Percentiles rank a stretch among this genome's conserved stretches.
Evolutionary conservation across 2,888 invertebrate genomes (phyloP).

Genomic region (Homarus gammarus): DNA sequence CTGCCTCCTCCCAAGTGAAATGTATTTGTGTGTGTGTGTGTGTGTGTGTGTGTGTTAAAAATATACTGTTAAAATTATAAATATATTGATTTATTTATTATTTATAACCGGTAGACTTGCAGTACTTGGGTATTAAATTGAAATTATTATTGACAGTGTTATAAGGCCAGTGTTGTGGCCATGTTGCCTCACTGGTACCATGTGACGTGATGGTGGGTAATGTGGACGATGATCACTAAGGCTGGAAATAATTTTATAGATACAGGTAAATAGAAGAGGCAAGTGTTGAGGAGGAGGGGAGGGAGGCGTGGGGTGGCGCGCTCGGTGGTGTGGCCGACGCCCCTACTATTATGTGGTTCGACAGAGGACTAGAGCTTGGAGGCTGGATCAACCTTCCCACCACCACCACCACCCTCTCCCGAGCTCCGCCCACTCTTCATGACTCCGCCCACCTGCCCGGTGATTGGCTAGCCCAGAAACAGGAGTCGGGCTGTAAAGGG

Average conservation of each 20-base stretch:
- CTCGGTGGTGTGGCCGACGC: not conserved
- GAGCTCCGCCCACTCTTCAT: constrained; percentile 9
- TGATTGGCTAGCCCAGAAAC: not conserved
- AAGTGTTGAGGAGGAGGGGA: not conserved
- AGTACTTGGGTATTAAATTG: no score
- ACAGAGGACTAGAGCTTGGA: not conserved
- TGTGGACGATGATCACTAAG: not conserved
- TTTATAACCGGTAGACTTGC: no score
- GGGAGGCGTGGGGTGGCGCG: not conserved
- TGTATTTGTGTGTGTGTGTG: no score
- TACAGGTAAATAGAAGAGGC: not conserved
- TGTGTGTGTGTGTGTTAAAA: no score
- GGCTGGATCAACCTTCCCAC: not conserved
- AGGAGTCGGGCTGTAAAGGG: not conserved
- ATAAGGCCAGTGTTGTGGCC: no score
- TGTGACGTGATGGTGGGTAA: not conserved
- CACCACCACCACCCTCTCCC: not conserved
- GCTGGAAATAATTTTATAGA: not conserved
- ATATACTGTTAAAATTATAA: no score
- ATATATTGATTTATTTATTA: no score
- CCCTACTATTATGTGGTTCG: not conserved
- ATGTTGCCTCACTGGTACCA: no score
- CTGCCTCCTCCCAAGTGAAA: no score
- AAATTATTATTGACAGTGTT: no score
- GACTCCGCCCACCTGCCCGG: constrained; percentile 20